Evolutionary conservation across 2,113 vertebrate species (phyloP).

Genomic region (Entomyzon cyanotis): DNA sequence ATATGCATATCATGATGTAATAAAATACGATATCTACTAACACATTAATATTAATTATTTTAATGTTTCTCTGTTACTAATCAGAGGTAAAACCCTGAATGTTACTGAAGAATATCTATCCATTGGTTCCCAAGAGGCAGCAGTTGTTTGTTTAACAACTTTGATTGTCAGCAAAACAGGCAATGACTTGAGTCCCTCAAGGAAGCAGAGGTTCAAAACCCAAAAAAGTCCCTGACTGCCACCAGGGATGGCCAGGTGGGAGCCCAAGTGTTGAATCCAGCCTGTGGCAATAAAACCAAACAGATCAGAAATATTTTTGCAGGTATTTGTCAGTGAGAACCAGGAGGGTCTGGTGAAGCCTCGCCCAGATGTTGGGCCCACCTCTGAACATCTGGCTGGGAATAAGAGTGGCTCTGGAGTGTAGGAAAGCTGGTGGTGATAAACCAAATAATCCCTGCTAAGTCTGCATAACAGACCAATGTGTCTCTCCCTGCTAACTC

Average conservation of each 20-base stretch:
- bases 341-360: background rate
- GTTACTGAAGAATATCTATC: background rate
- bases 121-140: background rate
- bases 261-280: background rate
- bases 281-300: background rate
- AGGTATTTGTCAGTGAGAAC: background rate
- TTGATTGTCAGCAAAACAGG: background rate
- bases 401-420: background rate
- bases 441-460: slow-evolving; percentile 24
- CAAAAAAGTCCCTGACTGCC: background rate
- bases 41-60: background rate
- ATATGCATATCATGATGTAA: background rate
- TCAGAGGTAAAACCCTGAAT: background rate
- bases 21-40: background rate
- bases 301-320: background rate
- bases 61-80: background rate
- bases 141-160: background rate
- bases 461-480: background rate
- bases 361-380: background rate
- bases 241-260: background rate
- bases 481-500: background rate
- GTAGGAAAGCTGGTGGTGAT: background rate
- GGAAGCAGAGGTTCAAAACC: background rate
- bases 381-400: slow-evolving; percentile 21
- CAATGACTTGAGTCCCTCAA: background rate